Percentiles rank a stretch among this genome's conserved stretches.
Conservation (phyloP, 1,140 invertebrate species). For the Phymastichus coffea region DNA sequence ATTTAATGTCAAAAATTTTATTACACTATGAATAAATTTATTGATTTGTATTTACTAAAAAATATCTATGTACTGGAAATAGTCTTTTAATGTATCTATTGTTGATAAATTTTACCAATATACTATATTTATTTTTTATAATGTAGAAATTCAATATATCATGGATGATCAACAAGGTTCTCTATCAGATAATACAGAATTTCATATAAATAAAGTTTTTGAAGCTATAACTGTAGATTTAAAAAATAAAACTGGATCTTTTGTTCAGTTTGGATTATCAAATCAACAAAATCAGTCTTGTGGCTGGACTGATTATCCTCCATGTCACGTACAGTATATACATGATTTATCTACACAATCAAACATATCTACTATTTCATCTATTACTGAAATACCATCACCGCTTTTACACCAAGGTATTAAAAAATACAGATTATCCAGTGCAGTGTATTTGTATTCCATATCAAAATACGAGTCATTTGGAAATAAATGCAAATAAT, state of each 20-base stretch:
- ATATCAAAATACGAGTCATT: conserved; percentile 45
- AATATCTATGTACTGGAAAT: no score
- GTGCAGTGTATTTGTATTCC: conserved; percentile 53
- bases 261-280: conserved; percentile 59
- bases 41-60: no score
- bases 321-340: conserved; percentile 40
- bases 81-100: no score
- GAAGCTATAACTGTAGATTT: conserved; percentile 64
- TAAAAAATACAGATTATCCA: conserved; percentile 38
- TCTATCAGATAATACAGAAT: conserved; percentile 42
- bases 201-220: conserved; percentile 64
- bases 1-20: no score
- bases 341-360: conserved; percentile 31
- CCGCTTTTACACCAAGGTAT: conserved; percentile 47
- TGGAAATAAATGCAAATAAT: conserved; percentile 52
- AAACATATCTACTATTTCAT: conserved; percentile 40
- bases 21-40: no score
- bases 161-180: conserved; percentile 48
- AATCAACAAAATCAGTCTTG: conserved; percentile 46
- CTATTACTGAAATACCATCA: conserved; percentile 41
- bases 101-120: no score
- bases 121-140: background rate
- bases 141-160: conserved; percentile 15
- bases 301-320: conserved; percentile 48
- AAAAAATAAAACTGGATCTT: conserved; percentile 61